These are phyloP conservation scores for Ceratosolen fusciceps DNA, from an alignment of 1,140 invertebrate genomes.

Conservation along the genomic window DNA sequence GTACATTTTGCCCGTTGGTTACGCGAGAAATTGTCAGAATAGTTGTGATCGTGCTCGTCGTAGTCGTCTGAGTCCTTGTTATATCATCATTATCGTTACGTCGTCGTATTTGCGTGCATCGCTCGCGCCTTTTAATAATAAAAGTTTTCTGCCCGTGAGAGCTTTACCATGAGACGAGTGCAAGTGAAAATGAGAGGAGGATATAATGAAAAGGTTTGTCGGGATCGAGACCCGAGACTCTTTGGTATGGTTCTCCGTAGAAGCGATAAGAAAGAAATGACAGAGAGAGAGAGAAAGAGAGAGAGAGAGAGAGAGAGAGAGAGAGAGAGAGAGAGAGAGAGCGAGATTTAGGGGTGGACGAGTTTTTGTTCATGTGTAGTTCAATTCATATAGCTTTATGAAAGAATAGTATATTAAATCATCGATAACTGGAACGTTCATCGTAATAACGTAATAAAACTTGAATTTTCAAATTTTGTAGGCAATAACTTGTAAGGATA, in stretches of 20 bases:
- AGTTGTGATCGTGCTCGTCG: conserved; percentile 2
- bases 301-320: conserved; percentile 15
- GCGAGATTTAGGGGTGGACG: neutral
- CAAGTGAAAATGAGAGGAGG: conserved; percentile 27
- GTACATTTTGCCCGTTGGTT: conserved; percentile 46
- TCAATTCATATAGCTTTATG: neutral
- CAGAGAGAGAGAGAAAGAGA: conserved; percentile 48
- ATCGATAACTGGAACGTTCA: conserved; percentile 10
- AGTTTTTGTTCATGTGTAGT: neutral
- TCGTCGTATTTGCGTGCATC: neutral
- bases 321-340: conserved; percentile 45
- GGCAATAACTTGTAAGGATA: neutral
- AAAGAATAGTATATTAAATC: neutral
- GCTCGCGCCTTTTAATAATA: conserved; percentile 10
- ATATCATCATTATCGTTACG: conserved; percentile 31
- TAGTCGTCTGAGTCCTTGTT: conserved; percentile 10
- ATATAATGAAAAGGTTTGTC: conserved; percentile 45
- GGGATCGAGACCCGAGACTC: conserved; percentile 65
- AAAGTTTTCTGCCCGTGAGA: conserved; percentile 36
- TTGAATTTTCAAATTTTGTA: neutral
- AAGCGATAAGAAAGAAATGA: conserved; percentile 57
- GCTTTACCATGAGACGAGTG: conserved; percentile 8
- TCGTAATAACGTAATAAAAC: neutral
- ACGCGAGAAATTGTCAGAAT: conserved; percentile 5
- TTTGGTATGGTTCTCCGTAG: conserved; percentile 67